Percentiles rank a stretch among this genome's conserved stretches.
These are phyloP conservation scores for Pegea sp. DNA, from an alignment of 23 tunicate genomes.

Conservation along the genomic window DNA sequence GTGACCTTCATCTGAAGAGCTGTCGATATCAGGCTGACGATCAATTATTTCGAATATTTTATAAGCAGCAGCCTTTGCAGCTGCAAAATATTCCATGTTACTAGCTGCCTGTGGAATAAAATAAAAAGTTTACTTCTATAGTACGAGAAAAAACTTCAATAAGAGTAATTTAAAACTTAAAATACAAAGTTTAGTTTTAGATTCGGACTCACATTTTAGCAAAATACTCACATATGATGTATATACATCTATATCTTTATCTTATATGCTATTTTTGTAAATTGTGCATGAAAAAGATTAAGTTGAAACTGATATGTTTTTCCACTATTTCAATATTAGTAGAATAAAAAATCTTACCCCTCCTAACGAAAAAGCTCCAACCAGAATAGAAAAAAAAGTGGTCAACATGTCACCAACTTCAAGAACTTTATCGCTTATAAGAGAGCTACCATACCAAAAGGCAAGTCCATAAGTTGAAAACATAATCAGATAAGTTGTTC, in stretches of 20 bases:
- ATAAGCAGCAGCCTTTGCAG: slow-evolving; percentile 83
- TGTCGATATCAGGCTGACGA: slow-evolving; percentile 64
- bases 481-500: slow-evolving; percentile 10
- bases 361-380: slow-evolving; percentile 35
- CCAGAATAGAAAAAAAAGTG: slow-evolving; percentile 18
- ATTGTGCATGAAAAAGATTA: too few species aligned
- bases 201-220: too few species aligned
- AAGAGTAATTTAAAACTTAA: too few species aligned
- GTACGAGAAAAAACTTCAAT: too few species aligned
- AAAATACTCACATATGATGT: too few species aligned
- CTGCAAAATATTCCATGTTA: slow-evolving; percentile 63
- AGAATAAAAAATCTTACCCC: neutral
- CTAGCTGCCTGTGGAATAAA: slow-evolving; percentile 27
- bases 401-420: slow-evolving; percentile 21
- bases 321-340: too few species aligned
- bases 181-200: too few species aligned
- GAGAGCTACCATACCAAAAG: slow-evolving; percentile 31
- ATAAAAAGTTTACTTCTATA: too few species aligned
- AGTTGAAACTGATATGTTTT: too few species aligned
- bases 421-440: slow-evolving; percentile 9
- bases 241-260: too few species aligned
- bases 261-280: too few species aligned
- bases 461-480: slow-evolving; percentile 46
- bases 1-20: slow-evolving; percentile 58
- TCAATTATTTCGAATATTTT: slow-evolving; percentile 92